These are phyloP conservation scores for Carassius carassius DNA, from an alignment of 2,113 vertebrate species.

Conservation along the genomic window DNA sequence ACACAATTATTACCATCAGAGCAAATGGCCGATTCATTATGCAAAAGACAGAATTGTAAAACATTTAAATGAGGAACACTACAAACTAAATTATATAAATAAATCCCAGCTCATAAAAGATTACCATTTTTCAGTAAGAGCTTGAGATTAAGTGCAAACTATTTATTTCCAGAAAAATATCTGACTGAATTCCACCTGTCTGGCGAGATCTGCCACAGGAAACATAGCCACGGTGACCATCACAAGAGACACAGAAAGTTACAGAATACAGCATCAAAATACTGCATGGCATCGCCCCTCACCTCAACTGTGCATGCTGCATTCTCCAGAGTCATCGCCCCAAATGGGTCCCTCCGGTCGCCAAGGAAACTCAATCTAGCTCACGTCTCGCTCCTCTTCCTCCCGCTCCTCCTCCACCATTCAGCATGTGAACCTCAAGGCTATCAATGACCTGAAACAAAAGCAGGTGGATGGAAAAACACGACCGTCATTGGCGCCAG, in stretches of 20 bases:
- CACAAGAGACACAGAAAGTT: constrained; percentile 22
- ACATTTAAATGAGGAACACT: neutral
- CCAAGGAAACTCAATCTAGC: constrained; percentile 57
- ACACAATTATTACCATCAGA: neutral
- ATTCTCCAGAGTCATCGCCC: constrained; percentile 49
- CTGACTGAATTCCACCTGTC: neutral
- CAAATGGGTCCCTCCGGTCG: constrained; percentile 40
- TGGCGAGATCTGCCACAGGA: neutral
- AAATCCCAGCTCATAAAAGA: neutral
- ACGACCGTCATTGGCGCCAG: constrained; percentile 2
- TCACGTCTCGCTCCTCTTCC: constrained; percentile 32
- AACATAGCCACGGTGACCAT: neutral
- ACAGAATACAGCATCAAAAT: constrained; percentile 11
- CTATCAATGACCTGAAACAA: constrained; percentile 60
- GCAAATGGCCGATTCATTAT: neutral
- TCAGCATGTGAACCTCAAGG: constrained; percentile 55
- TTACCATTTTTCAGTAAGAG: neutral
- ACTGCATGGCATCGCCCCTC: constrained; percentile 35
- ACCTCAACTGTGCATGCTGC: constrained; percentile 53
- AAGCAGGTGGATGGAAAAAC: constrained; percentile 56
- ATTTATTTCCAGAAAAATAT: neutral
- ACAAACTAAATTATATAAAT: neutral
- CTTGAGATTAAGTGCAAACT: neutral
- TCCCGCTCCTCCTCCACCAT: constrained; percentile 42
- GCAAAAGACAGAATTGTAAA: neutral